These are phyloP conservation scores for Drosophila borborema DNA, from an alignment of 2,888 invertebrate genomes.

Conservation along the genomic window DNA sequence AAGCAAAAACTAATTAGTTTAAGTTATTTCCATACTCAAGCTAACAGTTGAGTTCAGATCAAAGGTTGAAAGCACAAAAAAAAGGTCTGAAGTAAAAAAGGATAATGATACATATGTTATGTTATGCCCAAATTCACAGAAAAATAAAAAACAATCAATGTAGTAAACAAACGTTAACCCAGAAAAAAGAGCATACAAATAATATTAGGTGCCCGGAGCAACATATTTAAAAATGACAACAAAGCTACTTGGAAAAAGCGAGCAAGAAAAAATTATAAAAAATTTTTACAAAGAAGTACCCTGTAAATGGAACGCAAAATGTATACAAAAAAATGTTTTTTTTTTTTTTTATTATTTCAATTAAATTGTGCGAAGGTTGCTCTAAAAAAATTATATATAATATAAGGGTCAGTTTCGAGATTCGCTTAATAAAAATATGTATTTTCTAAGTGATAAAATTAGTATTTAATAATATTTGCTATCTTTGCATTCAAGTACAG, in stretches of 20 bases:
- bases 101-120: constrained; percentile 66
- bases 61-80: constrained; percentile 7
- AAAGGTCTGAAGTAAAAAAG: constrained; percentile 28
- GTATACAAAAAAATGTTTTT: no score
- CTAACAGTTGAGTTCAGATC: constrained; percentile 6
- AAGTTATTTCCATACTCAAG: neutral
- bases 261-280: neutral
- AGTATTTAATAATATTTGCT: no score
- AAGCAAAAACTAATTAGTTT: neutral
- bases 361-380: no score
- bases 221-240: constrained; percentile 54
- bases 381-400: no score
- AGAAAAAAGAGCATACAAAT: constrained; percentile 30
- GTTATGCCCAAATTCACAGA: constrained; percentile 38
- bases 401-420: no score
- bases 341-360: no score
- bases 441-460: no score
- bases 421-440: no score
- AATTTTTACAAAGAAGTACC: neutral
- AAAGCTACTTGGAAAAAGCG: constrained; percentile 4
- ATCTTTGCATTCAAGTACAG: no score
- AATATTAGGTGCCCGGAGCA: constrained; percentile 37
- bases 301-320: neutral
- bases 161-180: constrained; percentile 15
- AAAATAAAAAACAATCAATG: constrained; percentile 17